A percentile compares a stretch with the other conserved stretches of the same genome.
phyloP scores from a whole-genome alignment of 2,888 invertebrate species.

The Drosophila incognita region DNA sequence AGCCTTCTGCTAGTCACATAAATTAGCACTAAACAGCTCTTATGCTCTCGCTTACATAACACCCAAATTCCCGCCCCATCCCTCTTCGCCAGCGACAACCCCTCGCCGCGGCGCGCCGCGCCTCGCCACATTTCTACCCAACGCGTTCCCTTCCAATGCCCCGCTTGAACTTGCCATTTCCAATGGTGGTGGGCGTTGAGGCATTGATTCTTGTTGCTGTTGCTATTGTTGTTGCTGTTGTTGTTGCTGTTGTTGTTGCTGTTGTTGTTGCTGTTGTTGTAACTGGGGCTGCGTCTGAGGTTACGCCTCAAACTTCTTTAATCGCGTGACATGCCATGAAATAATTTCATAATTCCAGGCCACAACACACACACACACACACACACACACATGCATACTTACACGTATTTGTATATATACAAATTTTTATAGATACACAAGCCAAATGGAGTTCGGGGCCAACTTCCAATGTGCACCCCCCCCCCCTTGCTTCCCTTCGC shows the following conservation, averaged over 20 bases:
- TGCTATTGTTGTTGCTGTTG: conserved; percentile 14
- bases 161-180: conserved; percentile 22
- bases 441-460: conserved; percentile 30
- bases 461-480: conserved; percentile 28
- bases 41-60: not conserved
- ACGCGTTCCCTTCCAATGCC: not conserved
- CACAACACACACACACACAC: conserved; percentile 33
- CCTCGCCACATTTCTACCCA: not conserved
- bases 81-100: not conserved
- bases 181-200: conserved; percentile 13
- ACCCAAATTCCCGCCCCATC: not conserved
- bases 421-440: conserved; percentile 38
- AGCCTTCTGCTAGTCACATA: conserved; percentile 32
- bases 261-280: conserved; percentile 11
- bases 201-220: not conserved
- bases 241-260: not conserved
- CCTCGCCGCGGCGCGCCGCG: not conserved
- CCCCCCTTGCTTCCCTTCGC: not conserved
- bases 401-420: conserved; percentile 1
- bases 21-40: conserved; percentile 41
- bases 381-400: not conserved
- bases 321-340: conserved; percentile 69
- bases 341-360: conserved; percentile 70
- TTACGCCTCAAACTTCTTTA: conserved; percentile 55
- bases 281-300: conserved; percentile 21